phyloP scores from a whole-genome alignment of 2,797 vertebrate species.

The Nyctalus aviator region DNA sequence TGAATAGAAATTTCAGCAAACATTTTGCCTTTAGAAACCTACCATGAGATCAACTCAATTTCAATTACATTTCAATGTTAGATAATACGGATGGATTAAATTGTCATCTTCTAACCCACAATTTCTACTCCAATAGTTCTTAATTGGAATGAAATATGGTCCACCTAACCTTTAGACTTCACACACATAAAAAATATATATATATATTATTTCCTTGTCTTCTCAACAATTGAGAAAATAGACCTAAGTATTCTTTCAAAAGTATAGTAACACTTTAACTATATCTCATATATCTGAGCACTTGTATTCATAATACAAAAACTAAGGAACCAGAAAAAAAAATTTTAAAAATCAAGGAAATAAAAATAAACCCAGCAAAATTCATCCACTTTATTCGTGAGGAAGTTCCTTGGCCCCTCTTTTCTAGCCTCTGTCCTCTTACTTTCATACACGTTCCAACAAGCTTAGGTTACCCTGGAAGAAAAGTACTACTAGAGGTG shows the following conservation, averaged over 20 bases:
- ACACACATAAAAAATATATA: background rate
- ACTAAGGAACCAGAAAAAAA: background rate
- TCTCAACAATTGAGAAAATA: slow-evolving; percentile 64
- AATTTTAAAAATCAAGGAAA: slow-evolving; percentile 29
- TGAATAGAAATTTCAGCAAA: slow-evolving; percentile 41
- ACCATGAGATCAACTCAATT: slow-evolving; percentile 60
- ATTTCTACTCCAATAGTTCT: slow-evolving; percentile 44
- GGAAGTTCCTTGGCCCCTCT: background rate
- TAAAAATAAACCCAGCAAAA: slow-evolving; percentile 28
- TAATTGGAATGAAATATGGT: slow-evolving; percentile 44
- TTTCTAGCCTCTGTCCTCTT: slow-evolving; percentile 28
- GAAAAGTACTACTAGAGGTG: background rate
- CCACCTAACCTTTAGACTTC: slow-evolving; percentile 53
- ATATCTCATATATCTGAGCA: slow-evolving; percentile 12
- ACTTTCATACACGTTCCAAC: slow-evolving; percentile 7
- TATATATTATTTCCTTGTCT: slow-evolving; percentile 39
- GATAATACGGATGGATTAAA: slow-evolving; percentile 36
- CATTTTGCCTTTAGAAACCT: slow-evolving; percentile 31
- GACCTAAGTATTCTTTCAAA: slow-evolving; percentile 32
- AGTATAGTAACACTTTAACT: slow-evolving; percentile 38
- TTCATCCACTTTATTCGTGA: slow-evolving; percentile 8
- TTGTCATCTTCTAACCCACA: slow-evolving; percentile 23
- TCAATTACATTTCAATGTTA: slow-evolving; percentile 29
- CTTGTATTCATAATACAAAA: slow-evolving; percentile 14
- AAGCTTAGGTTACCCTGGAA: slow-evolving; percentile 18